phyloP scores from a whole-genome alignment of 2,113 vertebrate genomes.

The Aleadryas rufinucha region DNA sequence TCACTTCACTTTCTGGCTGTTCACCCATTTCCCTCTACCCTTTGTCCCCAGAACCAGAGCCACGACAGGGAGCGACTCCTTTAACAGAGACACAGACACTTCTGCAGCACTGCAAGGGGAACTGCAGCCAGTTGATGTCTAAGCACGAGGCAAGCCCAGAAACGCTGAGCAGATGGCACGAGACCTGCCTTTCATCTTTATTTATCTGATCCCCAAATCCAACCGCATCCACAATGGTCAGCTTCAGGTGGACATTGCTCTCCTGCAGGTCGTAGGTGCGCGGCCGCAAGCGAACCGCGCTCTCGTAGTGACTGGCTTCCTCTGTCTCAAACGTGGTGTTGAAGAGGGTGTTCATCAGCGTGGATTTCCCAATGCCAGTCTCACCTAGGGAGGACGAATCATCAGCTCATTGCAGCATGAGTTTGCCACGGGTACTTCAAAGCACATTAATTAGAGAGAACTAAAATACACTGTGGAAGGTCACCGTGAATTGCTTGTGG shows the following conservation, averaged over 20 bases:
- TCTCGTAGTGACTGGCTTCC: slow-evolving; percentile 94
- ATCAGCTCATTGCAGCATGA: neutral
- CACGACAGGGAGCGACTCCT: neutral
- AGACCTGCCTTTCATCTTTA: slow-evolving; percentile 93
- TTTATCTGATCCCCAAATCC: slow-evolving; percentile 98
- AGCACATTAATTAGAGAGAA: neutral
- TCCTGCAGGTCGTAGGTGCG: slow-evolving; percentile 93
- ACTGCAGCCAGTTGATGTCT: neutral
- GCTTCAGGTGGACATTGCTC: slow-evolving; percentile 93
- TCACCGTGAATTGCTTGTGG: neutral
- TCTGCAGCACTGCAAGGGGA: neutral
- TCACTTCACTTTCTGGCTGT: neutral
- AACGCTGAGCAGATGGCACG: neutral
- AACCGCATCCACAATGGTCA: slow-evolving; percentile 93
- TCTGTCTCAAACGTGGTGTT: slow-evolving; percentile 97
- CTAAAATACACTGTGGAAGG: neutral
- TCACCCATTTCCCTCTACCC: neutral
- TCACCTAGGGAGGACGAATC: slow-evolving; percentile 76
- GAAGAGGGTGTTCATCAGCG: slow-evolving; percentile 96
- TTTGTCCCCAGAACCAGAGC: neutral
- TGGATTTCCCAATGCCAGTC: slow-evolving; percentile 97
- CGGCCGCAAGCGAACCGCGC: slow-evolving; percentile 84
- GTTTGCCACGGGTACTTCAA: neutral
- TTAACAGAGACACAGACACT: neutral
- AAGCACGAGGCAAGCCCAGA: neutral